phyloP scores from a whole-genome alignment of 2,113 vertebrate genomes.

The Tetrao urogallus region DNA sequence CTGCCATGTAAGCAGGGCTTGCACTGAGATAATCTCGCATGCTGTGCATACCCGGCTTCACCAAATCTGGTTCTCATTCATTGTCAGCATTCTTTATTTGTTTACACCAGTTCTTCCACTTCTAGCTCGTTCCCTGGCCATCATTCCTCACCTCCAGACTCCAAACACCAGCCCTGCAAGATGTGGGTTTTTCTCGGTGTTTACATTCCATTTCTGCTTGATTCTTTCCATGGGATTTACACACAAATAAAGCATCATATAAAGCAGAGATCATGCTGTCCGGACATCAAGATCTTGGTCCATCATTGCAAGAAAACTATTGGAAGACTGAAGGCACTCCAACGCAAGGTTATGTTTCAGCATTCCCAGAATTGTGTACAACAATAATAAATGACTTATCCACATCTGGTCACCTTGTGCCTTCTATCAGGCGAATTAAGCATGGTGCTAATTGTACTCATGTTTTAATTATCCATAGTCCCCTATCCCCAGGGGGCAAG shows the following conservation, averaged over 20 bases:
- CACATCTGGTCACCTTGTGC: conserved; percentile 33
- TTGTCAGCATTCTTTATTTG: conserved; percentile 60
- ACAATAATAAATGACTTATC: neutral
- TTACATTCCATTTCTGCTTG: conserved; percentile 52
- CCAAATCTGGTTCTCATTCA: conserved; percentile 61
- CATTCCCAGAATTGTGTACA: conserved; percentile 16
- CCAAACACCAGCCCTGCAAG: neutral
- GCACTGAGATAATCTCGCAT: conserved; percentile 43
- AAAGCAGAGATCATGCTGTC: neutral
- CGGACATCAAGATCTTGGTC: neutral
- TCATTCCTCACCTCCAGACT: conserved; percentile 27
- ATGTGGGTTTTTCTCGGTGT: neutral
- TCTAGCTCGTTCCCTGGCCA: conserved; percentile 45
- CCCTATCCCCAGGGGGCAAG: neutral
- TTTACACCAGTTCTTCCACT: conserved; percentile 56
- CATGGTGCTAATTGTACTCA: neutral
- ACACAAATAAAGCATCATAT: neutral
- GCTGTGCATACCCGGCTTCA: conserved; percentile 48
- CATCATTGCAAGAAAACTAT: neutral
- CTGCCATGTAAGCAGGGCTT: conserved; percentile 45
- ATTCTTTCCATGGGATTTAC: neutral
- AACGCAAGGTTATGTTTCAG: neutral
- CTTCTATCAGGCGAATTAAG: neutral
- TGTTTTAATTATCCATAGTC: neutral
- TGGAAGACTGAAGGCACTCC: neutral